Evolutionary conservation across 2,113 vertebrate genomes (phyloP).

Genomic region (Ophiodon elongatus): DNA sequence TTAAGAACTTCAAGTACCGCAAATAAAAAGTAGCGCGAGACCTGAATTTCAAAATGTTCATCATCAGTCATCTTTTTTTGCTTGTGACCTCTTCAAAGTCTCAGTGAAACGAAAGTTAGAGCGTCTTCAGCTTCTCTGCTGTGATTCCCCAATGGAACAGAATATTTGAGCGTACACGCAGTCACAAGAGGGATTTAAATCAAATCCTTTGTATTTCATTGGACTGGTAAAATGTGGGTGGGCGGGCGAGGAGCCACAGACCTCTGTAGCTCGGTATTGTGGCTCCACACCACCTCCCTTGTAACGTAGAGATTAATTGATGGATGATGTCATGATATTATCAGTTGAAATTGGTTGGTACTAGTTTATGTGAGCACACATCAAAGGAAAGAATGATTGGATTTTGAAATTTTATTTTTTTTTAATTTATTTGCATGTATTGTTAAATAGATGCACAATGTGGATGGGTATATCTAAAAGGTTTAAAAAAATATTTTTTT

Average conservation of each 20-base stretch:
- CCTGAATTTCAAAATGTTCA: constrained; percentile 26
- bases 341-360: background rate
- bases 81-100: constrained; percentile 9
- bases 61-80: constrained; percentile 10
- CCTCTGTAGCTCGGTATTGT: too few relatives aligned
- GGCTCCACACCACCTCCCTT: too few relatives aligned
- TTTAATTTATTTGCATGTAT: background rate
- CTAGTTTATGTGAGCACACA: background rate
- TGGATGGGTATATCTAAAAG: background rate
- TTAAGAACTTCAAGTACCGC: constrained; percentile 35
- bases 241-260: background rate
- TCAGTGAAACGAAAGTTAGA: background rate
- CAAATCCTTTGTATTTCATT: background rate
- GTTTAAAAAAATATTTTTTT: background rate
- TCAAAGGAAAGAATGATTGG: background rate
- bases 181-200: background rate
- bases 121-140: background rate
- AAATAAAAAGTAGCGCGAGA: constrained; percentile 40
- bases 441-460: background rate
- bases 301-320: background rate
- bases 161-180: background rate
- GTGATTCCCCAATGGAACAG: background rate
- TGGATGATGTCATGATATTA: background rate
- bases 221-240: background rate
- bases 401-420: background rate